Conservation (phyloP, 2,797 vertebrate genomes). For the Miichthys miiuy region DNA sequence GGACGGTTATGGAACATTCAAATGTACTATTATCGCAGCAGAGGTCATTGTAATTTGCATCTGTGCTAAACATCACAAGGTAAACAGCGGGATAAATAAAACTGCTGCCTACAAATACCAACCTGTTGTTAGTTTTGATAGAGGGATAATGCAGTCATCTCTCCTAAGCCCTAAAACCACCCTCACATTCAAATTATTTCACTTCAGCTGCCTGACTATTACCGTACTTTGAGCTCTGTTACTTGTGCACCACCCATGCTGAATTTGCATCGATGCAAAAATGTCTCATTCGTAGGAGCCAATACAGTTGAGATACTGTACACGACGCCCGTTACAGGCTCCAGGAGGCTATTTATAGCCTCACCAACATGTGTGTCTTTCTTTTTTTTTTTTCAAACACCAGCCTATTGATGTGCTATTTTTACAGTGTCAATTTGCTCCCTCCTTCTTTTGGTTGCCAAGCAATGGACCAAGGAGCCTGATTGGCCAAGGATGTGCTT, state of each 20-base stretch:
- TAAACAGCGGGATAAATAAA: conserved; percentile 8
- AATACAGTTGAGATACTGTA: conserved; percentile 84
- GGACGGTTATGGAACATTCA: conserved; percentile 42
- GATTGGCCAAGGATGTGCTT: conserved; percentile 76
- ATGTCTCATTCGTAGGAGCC: conserved; percentile 71
- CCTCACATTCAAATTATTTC: conserved; percentile 58
- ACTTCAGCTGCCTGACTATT: conserved; percentile 12
- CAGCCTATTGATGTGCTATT: conserved; percentile 87
- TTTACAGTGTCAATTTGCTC: conserved; percentile 82
- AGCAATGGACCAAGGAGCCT: conserved; percentile 72
- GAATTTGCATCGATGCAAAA: conserved; percentile 77
- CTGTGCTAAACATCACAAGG: conserved; percentile 33
- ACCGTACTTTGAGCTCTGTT: conserved; percentile 46
- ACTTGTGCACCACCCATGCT: background rate
- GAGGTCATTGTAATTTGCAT: conserved; percentile 27
- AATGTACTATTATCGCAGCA: conserved; percentile 47
- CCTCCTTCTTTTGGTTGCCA: conserved; percentile 79
- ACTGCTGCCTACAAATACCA: conserved; percentile 8
- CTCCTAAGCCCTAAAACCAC: conserved; percentile 29
- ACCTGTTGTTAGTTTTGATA: conserved; percentile 34
- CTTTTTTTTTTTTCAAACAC: conserved; percentile 90
- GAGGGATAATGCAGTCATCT: background rate
- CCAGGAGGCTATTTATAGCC: conserved; percentile 91
- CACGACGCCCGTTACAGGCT: conserved; percentile 82
- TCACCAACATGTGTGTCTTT: conserved; percentile 83